phyloP scores from a whole-genome alignment of 1,140 invertebrate genomes.

The Mamestra configurata region DNA sequence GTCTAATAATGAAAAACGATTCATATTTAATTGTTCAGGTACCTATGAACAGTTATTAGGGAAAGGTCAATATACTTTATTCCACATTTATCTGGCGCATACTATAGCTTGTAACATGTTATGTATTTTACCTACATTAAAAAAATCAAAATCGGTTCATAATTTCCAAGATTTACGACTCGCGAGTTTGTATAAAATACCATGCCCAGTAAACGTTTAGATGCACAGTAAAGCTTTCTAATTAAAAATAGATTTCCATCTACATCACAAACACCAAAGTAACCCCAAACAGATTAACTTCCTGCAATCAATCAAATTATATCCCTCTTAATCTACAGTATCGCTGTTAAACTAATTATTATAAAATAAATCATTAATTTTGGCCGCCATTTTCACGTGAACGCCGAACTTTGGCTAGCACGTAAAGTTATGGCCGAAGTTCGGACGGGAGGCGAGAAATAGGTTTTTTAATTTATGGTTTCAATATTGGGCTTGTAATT shows the following conservation, averaged over 20 bases:
- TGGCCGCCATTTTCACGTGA: neutral
- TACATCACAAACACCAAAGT: neutral
- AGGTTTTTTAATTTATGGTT: slow-evolving; percentile 17
- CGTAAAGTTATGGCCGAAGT: slow-evolving; percentile 6
- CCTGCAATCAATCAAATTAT: slow-evolving; percentile 1
- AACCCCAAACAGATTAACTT: neutral
- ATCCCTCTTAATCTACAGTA: neutral
- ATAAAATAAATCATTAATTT: neutral
- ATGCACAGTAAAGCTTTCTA: too few species aligned
- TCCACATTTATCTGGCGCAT: too few species aligned
- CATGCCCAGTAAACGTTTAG: too few species aligned
- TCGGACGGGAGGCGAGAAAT: neutral
- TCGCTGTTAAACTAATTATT: neutral
- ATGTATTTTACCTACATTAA: too few species aligned
- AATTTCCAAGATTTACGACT: too few species aligned
- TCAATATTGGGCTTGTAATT: slow-evolving; percentile 15
- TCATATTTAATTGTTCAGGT: too few species aligned
- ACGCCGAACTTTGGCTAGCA: neutral
- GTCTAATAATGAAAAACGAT: too few species aligned
- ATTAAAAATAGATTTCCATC: neutral
- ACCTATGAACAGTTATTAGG: too few species aligned
- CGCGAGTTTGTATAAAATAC: too few species aligned
- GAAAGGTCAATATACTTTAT: too few species aligned
- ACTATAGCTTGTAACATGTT: too few species aligned
- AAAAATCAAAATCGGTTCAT: too few species aligned